Base-by-base conservation (phyloP, 2,113 vertebrate genomes). In the Aramus guarauna region DNA sequence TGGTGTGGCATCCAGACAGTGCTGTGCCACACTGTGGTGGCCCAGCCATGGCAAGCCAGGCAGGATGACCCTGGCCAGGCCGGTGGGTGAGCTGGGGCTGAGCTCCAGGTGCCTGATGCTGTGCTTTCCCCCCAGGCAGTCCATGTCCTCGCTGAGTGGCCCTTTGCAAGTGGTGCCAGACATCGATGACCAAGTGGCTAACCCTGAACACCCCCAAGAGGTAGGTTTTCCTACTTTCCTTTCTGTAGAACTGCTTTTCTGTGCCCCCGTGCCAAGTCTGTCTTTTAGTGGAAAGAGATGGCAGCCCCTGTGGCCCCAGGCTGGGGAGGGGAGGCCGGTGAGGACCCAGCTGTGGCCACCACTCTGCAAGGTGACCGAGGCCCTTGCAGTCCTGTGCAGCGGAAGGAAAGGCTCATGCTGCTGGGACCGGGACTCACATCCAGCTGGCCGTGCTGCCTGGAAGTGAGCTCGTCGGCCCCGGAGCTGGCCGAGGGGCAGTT, bases 161-260 rank as follows among this genome's bases (percentile, higher is more conserved):
- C 99, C 99, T 76, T 97, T 99, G 93, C 99, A 99, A 95, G 99
- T 99, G 92, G 99, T 99, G 84, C 99, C 99, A 0, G 99, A 99
- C 96, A 99, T 99, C 11, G 99, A 99, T 2, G 99, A 99, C 98
- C 99, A 99, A 94, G 98, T 99, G 97, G 99, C 98, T 95, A 98
- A 97, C 55, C 98, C 98, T 2, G 99, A 99, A 90, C 99, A 98
- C 96, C 97, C 98, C 36, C 99, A 99, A 71, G 99, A 99, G 99
- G 99, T 99, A 95, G 96, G 98, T n/a, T 50, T 58, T 32, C n/a
- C 68, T 74, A 5, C 39, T 92, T 32, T 22, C 21, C 37, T 73
- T 47, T 53, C 41, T 20, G 2, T 3, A 3, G 64, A 48, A 2
- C 64, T 71, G 63, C 68, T 89, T 58, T 53, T 27, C 66, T 2